phyloP scores from a whole-genome alignment of 1,140 invertebrate genomes.

The Diplogasteroides magnus region DNA sequence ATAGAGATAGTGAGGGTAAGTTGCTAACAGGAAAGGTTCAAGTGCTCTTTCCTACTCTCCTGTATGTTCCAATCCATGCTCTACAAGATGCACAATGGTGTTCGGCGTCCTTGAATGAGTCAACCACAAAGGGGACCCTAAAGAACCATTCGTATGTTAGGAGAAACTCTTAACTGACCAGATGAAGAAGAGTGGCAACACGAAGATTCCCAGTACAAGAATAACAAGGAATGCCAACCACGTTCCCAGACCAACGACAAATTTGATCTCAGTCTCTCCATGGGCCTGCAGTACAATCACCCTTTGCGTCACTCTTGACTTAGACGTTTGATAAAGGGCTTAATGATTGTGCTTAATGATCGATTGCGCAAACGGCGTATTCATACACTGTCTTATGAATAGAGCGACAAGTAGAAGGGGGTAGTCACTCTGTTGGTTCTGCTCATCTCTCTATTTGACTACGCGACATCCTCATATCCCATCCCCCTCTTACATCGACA shows the following conservation, averaged over 20 bases:
- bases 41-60: conserved; percentile 43
- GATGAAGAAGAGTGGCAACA: conserved; percentile 47
- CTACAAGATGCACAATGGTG: conserved; percentile 45
- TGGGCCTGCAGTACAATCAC: too few relatives aligned
- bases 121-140: conserved; percentile 44
- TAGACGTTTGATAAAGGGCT: too few relatives aligned
- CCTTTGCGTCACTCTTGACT: too few relatives aligned
- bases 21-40: conserved; percentile 5
- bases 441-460: not conserved
- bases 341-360: too few relatives aligned
- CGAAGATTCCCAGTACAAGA: conserved; percentile 37
- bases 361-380: too few relatives aligned
- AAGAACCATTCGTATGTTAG: too few relatives aligned
- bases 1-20: not conserved
- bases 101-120: conserved; percentile 48
- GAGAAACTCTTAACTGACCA: conserved; percentile 27
- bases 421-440: conserved; percentile 7
- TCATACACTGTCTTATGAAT: too few relatives aligned
- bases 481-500: conserved; percentile 5
- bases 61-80: conserved; percentile 44
- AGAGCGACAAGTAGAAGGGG: not conserved
- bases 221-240: conserved; percentile 42
- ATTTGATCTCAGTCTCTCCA: conserved; percentile 42
- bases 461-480: not conserved
- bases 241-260: conserved; percentile 39